A percentile compares a stretch with the other conserved stretches of the same genome.
These are phyloP conservation scores for Rhynchomys soricoides DNA, from an alignment of 2,113 vertebrate genomes.

Conservation along the genomic window DNA sequence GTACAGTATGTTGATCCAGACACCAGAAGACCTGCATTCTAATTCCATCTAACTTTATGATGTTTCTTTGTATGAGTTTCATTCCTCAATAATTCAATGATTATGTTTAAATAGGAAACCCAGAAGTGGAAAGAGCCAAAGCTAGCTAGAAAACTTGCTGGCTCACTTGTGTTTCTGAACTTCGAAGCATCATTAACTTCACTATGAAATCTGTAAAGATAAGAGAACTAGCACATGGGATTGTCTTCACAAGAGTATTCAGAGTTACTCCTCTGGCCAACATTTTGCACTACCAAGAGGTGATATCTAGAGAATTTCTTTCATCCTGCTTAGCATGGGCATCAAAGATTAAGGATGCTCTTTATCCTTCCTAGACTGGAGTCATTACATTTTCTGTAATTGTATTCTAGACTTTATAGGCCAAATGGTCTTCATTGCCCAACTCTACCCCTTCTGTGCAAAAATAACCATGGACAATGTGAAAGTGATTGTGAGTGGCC, in stretches of 20 bases:
- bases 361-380: not conserved
- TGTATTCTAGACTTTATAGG: not conserved
- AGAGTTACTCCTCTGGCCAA: not conserved
- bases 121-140: slow-evolving; percentile 20
- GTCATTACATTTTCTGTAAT: not conserved
- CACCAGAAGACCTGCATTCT: not conserved
- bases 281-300: not conserved
- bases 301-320: not conserved
- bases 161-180: not conserved
- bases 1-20: not conserved
- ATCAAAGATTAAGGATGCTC: not conserved
- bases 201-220: not conserved
- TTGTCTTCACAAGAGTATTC: not conserved
- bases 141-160: not conserved
- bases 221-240: not conserved
- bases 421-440: not conserved
- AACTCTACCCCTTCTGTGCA: not conserved
- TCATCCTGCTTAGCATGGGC: not conserved
- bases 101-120: not conserved
- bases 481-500: not conserved
- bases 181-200: slow-evolving; percentile 17
- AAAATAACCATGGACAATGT: not conserved
- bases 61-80: not conserved
- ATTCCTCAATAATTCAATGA: not conserved
- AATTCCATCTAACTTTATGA: not conserved